A percentile compares a stretch with the other conserved stretches of the same genome.
Conservation (phyloP, 2,888 invertebrate species). For the Heliconius erato region DNA sequence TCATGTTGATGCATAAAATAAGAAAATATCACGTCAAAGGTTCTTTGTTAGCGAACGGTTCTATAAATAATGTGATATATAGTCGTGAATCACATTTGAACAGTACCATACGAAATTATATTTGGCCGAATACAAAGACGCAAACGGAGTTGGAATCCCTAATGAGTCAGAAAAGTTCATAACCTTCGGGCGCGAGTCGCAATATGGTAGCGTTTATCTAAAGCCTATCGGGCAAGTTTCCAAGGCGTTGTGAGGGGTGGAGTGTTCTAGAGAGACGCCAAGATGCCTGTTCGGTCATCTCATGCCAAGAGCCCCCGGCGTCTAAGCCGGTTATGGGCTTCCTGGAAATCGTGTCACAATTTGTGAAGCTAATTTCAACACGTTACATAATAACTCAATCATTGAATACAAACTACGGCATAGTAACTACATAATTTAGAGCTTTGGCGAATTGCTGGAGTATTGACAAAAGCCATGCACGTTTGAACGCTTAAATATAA, state of each 20-base stretch:
- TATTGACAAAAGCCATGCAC: neutral
- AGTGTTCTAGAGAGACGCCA: slow-evolving; percentile 60
- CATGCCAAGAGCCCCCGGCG: slow-evolving; percentile 66
- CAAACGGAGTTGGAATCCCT: slow-evolving; percentile 38
- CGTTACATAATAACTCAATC: slow-evolving; percentile 12
- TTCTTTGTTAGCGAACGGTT: slow-evolving; percentile 39
- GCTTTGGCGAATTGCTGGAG: neutral
- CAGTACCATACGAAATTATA: slow-evolving; percentile 40
- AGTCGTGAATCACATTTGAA: slow-evolving; percentile 43
- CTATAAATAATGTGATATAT: slow-evolving; percentile 44
- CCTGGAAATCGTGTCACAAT: slow-evolving; percentile 42
- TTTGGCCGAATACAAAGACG: slow-evolving; percentile 35
- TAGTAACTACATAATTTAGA: neutral
- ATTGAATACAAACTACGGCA: slow-evolving; percentile 11
- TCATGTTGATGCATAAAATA: neutral
- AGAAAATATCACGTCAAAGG: slow-evolving; percentile 11
- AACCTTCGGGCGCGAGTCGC: slow-evolving; percentile 55
- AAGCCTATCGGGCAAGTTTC: slow-evolving; percentile 78
- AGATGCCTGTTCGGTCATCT: slow-evolving; percentile 64
- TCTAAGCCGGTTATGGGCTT: slow-evolving; percentile 51
- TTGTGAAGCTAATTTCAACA: slow-evolving; percentile 33
- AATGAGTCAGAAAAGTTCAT: slow-evolving; percentile 45
- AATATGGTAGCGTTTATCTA: slow-evolving; percentile 73
- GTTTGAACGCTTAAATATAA: neutral
- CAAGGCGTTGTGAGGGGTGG: slow-evolving; percentile 69